Percentiles rank a stretch among this genome's conserved stretches.
Evolutionary conservation across 2,888 invertebrate species (phyloP).

Genomic region (Syritta pipiens): DNA sequence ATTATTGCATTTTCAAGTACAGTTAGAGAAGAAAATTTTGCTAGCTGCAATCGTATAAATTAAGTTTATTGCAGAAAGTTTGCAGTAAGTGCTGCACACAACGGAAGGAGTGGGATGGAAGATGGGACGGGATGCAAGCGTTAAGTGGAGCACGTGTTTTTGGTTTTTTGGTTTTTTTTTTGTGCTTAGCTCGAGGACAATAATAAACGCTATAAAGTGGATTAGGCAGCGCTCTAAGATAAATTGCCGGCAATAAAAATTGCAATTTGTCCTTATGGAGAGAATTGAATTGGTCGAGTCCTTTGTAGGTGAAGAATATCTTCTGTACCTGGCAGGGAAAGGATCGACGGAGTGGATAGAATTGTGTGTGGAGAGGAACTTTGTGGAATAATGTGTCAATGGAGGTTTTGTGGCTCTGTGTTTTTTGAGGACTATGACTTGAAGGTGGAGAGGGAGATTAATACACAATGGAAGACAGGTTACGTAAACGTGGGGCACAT

Average conservation of each 20-base stretch:
- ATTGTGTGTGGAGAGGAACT: no score
- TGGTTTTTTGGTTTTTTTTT: no score
- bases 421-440: no score
- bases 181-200: constrained; percentile 60
- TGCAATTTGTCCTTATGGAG: constrained; percentile 64
- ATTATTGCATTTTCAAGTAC: constrained; percentile 55
- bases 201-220: constrained; percentile 65
- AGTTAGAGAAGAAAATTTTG: constrained; percentile 46
- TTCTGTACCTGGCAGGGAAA: no score
- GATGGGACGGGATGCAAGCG: constrained; percentile 12
- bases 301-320: no score
- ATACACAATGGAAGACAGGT: no score
- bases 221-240: constrained; percentile 54
- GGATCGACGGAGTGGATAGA: no score
- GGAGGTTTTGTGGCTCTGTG: no score
- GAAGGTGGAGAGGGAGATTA: no score
- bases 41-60: constrained; percentile 67
- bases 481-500: no score
- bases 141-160: constrained; percentile 37
- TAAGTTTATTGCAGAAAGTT: constrained; percentile 61
- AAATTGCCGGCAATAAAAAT: constrained; percentile 64
- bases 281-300: constrained; percentile 65
- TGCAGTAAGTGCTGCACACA: constrained; percentile 17
- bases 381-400: no score
- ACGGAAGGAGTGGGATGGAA: no score